Percentiles rank a stretch among this genome's conserved stretches.
These are phyloP conservation scores for Cettia cetti DNA, from an alignment of 2,113 vertebrate genomes.

Conservation along the genomic window DNA sequence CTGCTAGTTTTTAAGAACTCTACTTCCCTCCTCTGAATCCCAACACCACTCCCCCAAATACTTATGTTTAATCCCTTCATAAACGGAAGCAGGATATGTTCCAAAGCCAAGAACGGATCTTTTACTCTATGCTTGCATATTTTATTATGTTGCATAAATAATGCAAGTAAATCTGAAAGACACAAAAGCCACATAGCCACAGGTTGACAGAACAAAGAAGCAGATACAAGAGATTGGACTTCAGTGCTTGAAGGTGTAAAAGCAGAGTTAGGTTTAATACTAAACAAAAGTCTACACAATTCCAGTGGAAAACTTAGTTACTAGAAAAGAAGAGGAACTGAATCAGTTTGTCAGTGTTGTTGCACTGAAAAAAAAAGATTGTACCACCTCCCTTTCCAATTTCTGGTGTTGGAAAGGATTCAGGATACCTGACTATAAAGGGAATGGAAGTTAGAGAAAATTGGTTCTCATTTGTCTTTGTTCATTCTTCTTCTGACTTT, in stretches of 20 bases:
- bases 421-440: background rate
- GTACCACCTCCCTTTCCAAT: background rate
- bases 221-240: constrained; percentile 27
- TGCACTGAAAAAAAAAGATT: background rate
- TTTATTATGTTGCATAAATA: constrained; percentile 66
- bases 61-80: constrained; percentile 33
- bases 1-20: background rate
- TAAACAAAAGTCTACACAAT: background rate
- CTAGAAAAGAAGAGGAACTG: background rate
- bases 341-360: background rate
- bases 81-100: background rate
- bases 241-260: constrained; percentile 48
- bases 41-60: background rate
- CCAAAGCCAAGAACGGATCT: constrained; percentile 39
- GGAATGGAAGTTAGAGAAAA: background rate
- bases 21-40: background rate
- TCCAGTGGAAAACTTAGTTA: background rate
- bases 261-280: background rate
- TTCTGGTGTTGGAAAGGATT: constrained; percentile 7
- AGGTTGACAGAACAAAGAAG: constrained; percentile 48
- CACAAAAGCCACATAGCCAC: constrained; percentile 55
- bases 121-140: constrained; percentile 64
- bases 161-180: constrained; percentile 62
- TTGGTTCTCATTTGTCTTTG: background rate
- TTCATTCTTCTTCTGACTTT: constrained; percentile 27